These are phyloP conservation scores for Danionella cerebrum DNA, from an alignment of 2,113 vertebrate genomes.

Conservation along the genomic window DNA sequence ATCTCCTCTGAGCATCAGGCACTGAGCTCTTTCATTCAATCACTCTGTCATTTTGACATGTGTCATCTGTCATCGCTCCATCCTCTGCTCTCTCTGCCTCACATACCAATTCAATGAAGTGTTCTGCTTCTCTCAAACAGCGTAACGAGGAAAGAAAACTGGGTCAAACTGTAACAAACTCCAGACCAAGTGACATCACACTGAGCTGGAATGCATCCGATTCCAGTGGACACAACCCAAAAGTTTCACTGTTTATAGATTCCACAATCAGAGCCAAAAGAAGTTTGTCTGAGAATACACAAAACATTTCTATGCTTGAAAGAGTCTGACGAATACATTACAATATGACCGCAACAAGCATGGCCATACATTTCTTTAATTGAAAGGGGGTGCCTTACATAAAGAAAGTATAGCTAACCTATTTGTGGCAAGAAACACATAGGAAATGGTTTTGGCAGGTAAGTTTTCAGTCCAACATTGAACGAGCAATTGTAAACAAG, in stretches of 20 bases:
- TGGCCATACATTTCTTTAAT: too few relatives aligned
- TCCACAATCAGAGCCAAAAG: neutral
- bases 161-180: slow-evolving; percentile 22
- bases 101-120: neutral
- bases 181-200: neutral
- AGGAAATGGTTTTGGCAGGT: too few relatives aligned
- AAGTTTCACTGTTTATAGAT: neutral
- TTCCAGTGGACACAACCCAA: neutral
- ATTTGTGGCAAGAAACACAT: too few relatives aligned
- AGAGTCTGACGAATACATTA: too few relatives aligned
- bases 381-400: too few relatives aligned
- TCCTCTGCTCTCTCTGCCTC: slow-evolving; percentile 1
- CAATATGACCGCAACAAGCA: too few relatives aligned
- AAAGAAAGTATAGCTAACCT: too few relatives aligned
- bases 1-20: slow-evolving; percentile 34
- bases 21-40: neutral
- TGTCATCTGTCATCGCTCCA: neutral
- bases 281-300: too few relatives aligned
- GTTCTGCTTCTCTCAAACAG: neutral
- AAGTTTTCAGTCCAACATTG: too few relatives aligned
- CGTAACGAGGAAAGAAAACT: neutral
- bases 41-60: neutral
- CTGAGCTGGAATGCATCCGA: neutral
- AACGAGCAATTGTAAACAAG: too few relatives aligned
- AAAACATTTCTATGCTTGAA: too few relatives aligned